Evolutionary conservation across 2,888 invertebrate genomes (phyloP).

Genomic region (Sphaerophoria taeniata): DNA sequence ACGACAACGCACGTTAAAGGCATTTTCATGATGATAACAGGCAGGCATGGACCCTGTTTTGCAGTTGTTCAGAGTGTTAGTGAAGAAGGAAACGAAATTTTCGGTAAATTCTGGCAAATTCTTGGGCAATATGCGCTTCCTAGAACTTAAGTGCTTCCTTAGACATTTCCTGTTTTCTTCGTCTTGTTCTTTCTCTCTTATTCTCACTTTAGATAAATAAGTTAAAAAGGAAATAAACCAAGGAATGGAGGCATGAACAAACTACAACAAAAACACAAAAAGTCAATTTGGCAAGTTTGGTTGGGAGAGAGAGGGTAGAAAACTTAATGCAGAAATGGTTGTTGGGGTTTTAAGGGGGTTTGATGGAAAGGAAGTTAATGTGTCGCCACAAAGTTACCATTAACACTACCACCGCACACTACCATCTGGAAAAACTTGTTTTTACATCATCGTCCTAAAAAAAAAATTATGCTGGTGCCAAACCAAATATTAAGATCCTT

Average conservation of each 20-base stretch:
- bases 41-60: conserved; percentile 40
- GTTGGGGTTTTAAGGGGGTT: too few relatives aligned
- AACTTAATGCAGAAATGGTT: conserved; percentile 4
- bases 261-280: conserved; percentile 61
- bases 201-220: conserved; percentile 65
- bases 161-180: conserved; percentile 68
- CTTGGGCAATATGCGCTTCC: conserved; percentile 63
- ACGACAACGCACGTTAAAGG: too few relatives aligned
- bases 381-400: conserved; percentile 22
- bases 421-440: conserved; percentile 22
- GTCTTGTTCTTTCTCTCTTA: not conserved
- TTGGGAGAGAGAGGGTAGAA: conserved; percentile 1
- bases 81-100: conserved; percentile 34
- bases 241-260: conserved; percentile 41
- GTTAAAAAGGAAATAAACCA: conserved; percentile 63
- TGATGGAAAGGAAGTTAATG: not conserved
- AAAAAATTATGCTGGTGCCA: not conserved
- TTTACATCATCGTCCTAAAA: conserved; percentile 1
- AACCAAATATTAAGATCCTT: conserved; percentile 1
- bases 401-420: not conserved
- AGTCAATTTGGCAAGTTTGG: conserved; percentile 66
- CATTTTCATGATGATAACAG: conserved; percentile 4
- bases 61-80: conserved; percentile 4
- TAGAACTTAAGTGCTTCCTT: conserved; percentile 69
- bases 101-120: conserved; percentile 60